Percentiles rank a stretch among this genome's conserved stretches.
phyloP scores from a whole-genome alignment of 2,797 vertebrate genomes.

The Masticophis lateralis region DNA sequence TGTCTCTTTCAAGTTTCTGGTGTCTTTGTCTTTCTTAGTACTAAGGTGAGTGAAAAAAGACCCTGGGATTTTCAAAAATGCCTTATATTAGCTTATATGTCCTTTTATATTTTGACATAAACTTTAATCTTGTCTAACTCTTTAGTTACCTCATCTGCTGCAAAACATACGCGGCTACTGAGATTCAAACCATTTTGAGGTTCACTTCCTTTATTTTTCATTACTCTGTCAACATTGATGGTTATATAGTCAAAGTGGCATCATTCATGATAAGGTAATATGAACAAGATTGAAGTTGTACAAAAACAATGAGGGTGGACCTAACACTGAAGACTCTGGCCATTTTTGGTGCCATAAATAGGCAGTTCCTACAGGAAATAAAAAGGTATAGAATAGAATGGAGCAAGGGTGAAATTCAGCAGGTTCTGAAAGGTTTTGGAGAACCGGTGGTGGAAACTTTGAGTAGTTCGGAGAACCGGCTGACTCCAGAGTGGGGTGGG shows the following conservation, averaged over 20 bases:
- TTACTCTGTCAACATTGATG: background rate
- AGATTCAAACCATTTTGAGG: background rate
- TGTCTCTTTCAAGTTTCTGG: background rate
- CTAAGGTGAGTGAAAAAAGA: background rate
- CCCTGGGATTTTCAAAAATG: background rate
- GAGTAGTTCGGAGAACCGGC: too few relatives aligned
- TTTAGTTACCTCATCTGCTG: background rate
- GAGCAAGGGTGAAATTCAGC: background rate
- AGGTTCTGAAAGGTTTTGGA: too few relatives aligned
- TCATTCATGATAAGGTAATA: background rate
- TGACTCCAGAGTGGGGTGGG: too few relatives aligned
- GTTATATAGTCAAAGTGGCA: background rate
- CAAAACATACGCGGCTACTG: background rate
- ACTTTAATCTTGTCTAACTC: background rate
- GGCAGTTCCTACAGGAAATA: background rate
- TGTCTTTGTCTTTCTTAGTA: background rate
- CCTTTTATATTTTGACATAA: background rate
- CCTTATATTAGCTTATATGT: background rate
- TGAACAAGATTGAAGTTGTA: background rate
- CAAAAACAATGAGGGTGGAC: background rate
- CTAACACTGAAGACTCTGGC: background rate
- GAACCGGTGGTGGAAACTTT: too few relatives aligned
- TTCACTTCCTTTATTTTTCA: background rate
- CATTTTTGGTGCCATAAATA: background rate
- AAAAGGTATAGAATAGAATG: background rate